Evolutionary conservation across 2,888 invertebrate species (phyloP), one percentile per base, ranked within the genome.

Genomic region (Onchidella celtica): DNA sequence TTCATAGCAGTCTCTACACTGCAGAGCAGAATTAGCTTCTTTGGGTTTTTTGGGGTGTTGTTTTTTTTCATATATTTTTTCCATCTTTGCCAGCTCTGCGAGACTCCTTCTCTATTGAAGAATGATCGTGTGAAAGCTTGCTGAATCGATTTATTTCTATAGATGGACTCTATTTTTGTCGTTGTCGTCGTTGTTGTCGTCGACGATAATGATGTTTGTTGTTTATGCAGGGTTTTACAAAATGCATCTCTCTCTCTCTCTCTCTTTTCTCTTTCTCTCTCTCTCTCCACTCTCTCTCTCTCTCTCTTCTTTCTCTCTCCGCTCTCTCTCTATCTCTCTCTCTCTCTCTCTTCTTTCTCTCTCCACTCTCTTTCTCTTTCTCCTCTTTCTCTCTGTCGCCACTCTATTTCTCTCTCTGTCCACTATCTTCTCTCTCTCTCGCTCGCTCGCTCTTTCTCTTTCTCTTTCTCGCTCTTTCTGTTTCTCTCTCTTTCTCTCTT

Each of bases 401-500:
- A 11, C 34, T 14, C 24, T 57, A 55, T 57, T n/a, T 34, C 55
- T 38, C 11, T 34, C 36, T 34, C 24, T 57, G 34, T 57, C 57
- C 9, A n/a, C 40, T 38, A 17, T 75, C 66, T n/a, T 24, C 24
- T 38, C 27, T 17, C 21, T 63, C 63, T 61, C 32, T 47, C 17
- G 29, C 57, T 72, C 14, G 32, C 55, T 40, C 32, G 27, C 40
- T 29, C 29, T 65, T 65, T 65, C 40, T 72, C 55, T 72, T 47
- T 72, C 65, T 63, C 47, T 79, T 72, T 72, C 32, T 72, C 65
- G 70, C 63, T 79, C 47, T 70, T n/a, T 78, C 59, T 78, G 21
- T 63, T 29, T 70, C 38, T 38, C 27, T 36, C 57, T 70, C 2
- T 24, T 29, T 72, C 3, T 57, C 40, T 17, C 32, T 3, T n/a